These are phyloP conservation scores for Pseudorhiza aurosa DNA, from an alignment of 30 jellyfish, hydroid and myxozoan species.

Conservation along the genomic window DNA sequence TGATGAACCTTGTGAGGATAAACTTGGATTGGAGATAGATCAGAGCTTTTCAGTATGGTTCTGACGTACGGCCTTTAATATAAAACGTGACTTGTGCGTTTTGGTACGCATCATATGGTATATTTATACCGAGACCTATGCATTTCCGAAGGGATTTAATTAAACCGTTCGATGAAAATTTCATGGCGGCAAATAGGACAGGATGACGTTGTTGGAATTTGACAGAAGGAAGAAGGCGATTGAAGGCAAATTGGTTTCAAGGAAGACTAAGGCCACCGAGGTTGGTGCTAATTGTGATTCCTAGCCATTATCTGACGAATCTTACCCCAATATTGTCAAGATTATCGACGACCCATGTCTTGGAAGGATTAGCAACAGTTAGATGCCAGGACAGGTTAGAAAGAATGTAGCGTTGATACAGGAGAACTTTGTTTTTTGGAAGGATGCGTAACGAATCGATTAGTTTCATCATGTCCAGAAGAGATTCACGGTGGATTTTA, in stretches of 20 bases:
- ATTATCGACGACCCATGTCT: background rate
- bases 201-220: background rate
- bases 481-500: background rate
- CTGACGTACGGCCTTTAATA: background rate
- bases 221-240: constrained; percentile 2
- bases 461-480: background rate
- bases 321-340: background rate
- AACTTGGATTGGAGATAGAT: background rate
- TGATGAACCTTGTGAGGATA: background rate
- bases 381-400: background rate
- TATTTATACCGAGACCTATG: background rate
- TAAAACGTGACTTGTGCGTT: background rate
- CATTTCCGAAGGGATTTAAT: background rate
- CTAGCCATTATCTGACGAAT: background rate
- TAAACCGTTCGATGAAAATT: background rate
- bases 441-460: background rate
- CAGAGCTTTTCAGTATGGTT: background rate
- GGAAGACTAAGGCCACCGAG: background rate
- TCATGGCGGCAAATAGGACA: background rate
- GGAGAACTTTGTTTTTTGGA: background rate
- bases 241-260: background rate
- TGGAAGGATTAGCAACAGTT: background rate
- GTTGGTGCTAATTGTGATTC: background rate
- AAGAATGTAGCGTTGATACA: background rate
- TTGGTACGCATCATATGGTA: background rate